Evolutionary conservation across 2,113 vertebrate species (phyloP).

Genomic region (Girardinichthys multiradiatus): DNA sequence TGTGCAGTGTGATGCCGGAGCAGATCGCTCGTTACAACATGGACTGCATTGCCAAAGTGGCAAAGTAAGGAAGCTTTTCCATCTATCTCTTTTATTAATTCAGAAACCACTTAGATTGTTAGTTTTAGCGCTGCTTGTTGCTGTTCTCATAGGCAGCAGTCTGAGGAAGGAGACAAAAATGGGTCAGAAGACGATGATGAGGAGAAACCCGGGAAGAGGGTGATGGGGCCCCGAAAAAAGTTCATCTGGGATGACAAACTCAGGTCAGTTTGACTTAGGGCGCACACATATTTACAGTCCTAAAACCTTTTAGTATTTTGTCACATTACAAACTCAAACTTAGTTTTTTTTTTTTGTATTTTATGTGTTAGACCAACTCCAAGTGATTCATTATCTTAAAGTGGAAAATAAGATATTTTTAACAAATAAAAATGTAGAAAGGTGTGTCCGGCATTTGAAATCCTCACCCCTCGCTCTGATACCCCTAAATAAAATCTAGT

Average conservation of each 20-base stretch:
- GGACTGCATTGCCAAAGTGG: conserved; percentile 96
- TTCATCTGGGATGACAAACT: conserved; percentile 97
- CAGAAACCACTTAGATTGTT: no score
- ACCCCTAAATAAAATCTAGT: no score
- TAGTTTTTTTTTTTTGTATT: no score
- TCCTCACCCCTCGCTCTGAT: no score
- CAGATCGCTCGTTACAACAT: conserved; percentile 96
- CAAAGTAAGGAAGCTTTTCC: conserved; percentile 77
- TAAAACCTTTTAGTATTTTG: not conserved
- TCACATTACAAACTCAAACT: no score
- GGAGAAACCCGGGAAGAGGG: conserved; percentile 95
- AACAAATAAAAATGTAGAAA: no score
- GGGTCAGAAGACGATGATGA: conserved; percentile 97
- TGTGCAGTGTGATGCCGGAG: conserved; percentile 95
- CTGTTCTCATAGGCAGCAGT: conserved; percentile 83
- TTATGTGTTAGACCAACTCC: no score
- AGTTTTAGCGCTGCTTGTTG: not conserved
- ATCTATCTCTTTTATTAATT: no score
- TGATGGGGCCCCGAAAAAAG: conserved; percentile 96
- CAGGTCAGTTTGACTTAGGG: conserved; percentile 78
- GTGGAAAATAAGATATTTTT: no score
- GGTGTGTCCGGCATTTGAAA: no score
- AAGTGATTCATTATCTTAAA: no score
- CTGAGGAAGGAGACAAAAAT: conserved; percentile 93
- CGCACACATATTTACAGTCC: no score